Evolutionary conservation across 2,113 vertebrate genomes (phyloP).

Genomic region (Mola mola): DNA sequence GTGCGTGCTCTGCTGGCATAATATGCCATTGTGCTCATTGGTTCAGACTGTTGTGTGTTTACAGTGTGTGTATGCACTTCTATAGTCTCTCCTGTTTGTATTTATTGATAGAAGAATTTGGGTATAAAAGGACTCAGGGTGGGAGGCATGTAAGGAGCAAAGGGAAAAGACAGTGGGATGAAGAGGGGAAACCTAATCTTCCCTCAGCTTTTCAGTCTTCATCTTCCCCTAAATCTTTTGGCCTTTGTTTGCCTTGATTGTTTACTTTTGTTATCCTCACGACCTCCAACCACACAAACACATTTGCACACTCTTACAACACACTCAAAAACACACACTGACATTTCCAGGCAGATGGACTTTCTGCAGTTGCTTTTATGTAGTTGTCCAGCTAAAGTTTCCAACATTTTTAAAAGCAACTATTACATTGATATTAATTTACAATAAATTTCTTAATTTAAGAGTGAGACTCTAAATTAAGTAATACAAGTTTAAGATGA

Average conservation of each 20-base stretch:
- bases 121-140: constrained; percentile 43
- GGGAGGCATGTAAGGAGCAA: constrained; percentile 40
- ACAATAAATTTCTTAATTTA: too few species aligned
- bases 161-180: constrained; percentile 6
- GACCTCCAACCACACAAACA: too few species aligned
- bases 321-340: too few species aligned
- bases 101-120: constrained; percentile 71
- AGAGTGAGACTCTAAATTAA: too few species aligned
- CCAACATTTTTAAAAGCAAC: too few species aligned
- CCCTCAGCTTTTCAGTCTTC: constrained; percentile 14
- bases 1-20: constrained; percentile 73
- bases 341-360: not conserved
- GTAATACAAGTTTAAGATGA: too few species aligned
- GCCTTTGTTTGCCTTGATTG: too few species aligned
- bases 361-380: not conserved
- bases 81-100: constrained; percentile 65
- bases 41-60: constrained; percentile 54
- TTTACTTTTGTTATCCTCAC: not conserved
- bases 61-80: constrained; percentile 33
- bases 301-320: too few species aligned
- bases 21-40: constrained; percentile 77
- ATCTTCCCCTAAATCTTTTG: too few species aligned
- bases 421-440: too few species aligned
- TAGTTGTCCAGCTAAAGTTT: not conserved
- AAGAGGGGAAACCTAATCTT: constrained; percentile 10